Conservation (phyloP, 2,113 vertebrate species). For the Fukomys damarensis region DNA sequence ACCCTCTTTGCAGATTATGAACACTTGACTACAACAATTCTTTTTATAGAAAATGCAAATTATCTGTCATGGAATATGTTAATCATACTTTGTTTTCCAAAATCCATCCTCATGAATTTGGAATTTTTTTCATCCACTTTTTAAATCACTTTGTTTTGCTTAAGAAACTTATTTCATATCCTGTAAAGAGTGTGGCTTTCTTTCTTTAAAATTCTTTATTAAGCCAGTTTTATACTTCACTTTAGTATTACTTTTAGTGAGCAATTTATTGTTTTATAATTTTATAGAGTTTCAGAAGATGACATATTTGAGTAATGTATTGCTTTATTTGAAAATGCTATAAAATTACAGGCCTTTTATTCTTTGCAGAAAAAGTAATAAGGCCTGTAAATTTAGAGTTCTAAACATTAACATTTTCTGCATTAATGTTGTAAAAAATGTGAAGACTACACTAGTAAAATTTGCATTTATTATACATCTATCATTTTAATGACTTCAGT, state of each 20-base stretch:
- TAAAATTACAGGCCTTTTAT: not conserved
- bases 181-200: not conserved
- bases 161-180: not conserved
- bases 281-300: not conserved
- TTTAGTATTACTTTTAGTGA: not conserved
- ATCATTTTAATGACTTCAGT: slow-evolving; percentile 53
- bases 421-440: slow-evolving; percentile 58
- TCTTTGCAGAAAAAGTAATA: not conserved
- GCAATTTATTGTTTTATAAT: not conserved
- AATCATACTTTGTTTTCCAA: not conserved
- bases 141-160: not conserved
- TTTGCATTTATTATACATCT: slow-evolving; percentile 53
- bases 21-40: not conserved
- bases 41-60: not conserved
- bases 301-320: not conserved
- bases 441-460: slow-evolving; percentile 60
- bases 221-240: not conserved
- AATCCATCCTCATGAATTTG: not conserved
- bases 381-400: slow-evolving; percentile 23
- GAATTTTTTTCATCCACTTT: not conserved
- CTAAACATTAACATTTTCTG: not conserved
- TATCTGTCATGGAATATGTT: not conserved
- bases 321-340: not conserved
- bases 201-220: not conserved
- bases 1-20: not conserved